Conservation (phyloP, 1,140 invertebrate species). For the Cotesia chilonis region DNA sequence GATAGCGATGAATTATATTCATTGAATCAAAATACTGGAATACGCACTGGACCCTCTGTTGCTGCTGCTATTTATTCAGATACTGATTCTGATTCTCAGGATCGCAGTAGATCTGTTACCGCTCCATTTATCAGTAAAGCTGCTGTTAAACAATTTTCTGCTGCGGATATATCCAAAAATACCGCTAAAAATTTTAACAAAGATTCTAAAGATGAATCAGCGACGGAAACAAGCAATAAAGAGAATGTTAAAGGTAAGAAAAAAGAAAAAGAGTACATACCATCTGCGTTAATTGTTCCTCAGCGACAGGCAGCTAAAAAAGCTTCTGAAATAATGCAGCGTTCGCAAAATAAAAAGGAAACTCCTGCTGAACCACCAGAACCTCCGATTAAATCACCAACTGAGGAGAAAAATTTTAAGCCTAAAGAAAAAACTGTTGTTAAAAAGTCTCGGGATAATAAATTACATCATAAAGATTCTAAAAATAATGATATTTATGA, state of each 20-base stretch:
- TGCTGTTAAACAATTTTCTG: constrained; percentile 81
- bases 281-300: constrained; percentile 86
- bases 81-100: constrained; percentile 75
- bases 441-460: constrained; percentile 52
- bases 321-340: constrained; percentile 83
- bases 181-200: constrained; percentile 53
- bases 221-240: constrained; percentile 60
- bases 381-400: constrained; percentile 34
- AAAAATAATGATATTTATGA: constrained; percentile 69
- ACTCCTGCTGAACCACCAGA: constrained; percentile 40
- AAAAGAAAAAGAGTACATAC: constrained; percentile 70
- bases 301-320: constrained; percentile 91
- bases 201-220: constrained; percentile 36
- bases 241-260: constrained; percentile 69
- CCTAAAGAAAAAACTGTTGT: constrained; percentile 55
- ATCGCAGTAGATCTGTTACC: constrained; percentile 65
- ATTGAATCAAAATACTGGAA: constrained; percentile 58
- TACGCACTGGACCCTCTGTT: constrained; percentile 52
- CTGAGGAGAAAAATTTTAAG: constrained; percentile 52
- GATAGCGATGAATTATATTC: constrained; percentile 82
- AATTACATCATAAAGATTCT: constrained; percentile 51
- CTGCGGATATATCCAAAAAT: constrained; percentile 56
- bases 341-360: constrained; percentile 58
- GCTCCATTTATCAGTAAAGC: constrained; percentile 78
- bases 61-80: constrained; percentile 79